Evolutionary conservation across 1,140 invertebrate genomes (phyloP), one percentile per base, ranked within the genome.

Genomic region (Panonychus citri): DNA sequence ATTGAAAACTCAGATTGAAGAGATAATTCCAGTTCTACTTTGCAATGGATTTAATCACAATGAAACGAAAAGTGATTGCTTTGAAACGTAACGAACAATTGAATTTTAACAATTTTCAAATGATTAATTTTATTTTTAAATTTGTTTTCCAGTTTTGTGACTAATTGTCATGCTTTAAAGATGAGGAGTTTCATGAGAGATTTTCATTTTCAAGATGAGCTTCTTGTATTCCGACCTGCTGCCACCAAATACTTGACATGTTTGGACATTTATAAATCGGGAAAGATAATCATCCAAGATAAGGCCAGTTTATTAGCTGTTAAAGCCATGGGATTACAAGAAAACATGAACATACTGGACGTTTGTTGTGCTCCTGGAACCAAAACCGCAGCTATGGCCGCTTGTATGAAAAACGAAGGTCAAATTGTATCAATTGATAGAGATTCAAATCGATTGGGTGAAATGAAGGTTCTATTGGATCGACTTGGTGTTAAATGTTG

Each of bases 311-410:
- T 87, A 68, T 67, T 96, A 59, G 77, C 87, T 13, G 78, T 81
- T 3, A 75, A 79, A 62, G 66, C 88, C 17, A 66, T 96, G 13
- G 73, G 78, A 52, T 81, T 88, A 30, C 67, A 75, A 24, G 66
- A 75, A 12, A 80, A 78, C 5, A 76, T 78, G 61, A 69, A 72
- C 13, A 78, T 90, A 3, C 66, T 95, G 39, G 91, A 97, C 68
- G 82, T 86, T 75, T 96, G 90, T 72, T 85, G 90, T 12, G 90
- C 90, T 26, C 91, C 91, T 13, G 91, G 91, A 40, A 93, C 93
- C 81, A 97, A 96, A 70, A 87, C 90, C 0, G 78, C 81, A 17
- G 84, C 91, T 70, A 67, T 90, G 21, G 86, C 88, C 53, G 80
- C 85, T 28, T 69, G 83, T 10, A 77, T 93, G 67, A 69, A 80